phyloP scores from a whole-genome alignment of 2,113 vertebrate species.

The Cyanoderma ruficeps region DNA sequence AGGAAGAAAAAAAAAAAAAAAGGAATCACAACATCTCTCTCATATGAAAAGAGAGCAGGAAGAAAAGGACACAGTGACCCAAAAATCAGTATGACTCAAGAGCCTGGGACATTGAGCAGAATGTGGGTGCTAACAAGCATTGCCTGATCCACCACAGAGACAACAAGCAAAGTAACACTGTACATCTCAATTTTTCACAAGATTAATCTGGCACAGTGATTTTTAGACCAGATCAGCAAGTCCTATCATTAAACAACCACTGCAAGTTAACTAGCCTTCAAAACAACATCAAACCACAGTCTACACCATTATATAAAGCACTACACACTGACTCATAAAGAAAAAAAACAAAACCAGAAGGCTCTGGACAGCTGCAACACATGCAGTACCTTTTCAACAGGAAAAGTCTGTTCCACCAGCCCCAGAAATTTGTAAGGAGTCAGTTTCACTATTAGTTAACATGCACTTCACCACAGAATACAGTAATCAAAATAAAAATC shows the following conservation, averaged over 20 bases:
- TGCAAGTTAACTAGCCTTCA: not conserved
- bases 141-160: not conserved
- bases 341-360: not conserved
- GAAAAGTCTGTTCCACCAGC: not conserved
- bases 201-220: not conserved
- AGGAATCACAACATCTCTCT: not conserved
- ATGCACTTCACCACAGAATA: not conserved
- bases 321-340: not conserved
- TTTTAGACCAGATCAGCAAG: not conserved
- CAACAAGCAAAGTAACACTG: not conserved
- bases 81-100: not conserved
- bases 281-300: not conserved
- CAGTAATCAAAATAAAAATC: not conserved
- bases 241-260: not conserved
- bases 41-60: not conserved
- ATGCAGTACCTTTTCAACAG: not conserved
- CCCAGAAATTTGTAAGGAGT: not conserved
- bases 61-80: not conserved
- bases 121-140: not conserved
- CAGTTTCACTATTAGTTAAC: not conserved
- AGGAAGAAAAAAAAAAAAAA: not conserved
- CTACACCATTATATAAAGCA: not conserved
- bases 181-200: not conserved
- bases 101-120: not conserved
- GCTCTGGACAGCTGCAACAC: not conserved